A percentile compares a stretch with the other conserved stretches of the same genome.
Conservation (phyloP, 2,888 invertebrate genomes). For the Iphiclides podalirius region DNA sequence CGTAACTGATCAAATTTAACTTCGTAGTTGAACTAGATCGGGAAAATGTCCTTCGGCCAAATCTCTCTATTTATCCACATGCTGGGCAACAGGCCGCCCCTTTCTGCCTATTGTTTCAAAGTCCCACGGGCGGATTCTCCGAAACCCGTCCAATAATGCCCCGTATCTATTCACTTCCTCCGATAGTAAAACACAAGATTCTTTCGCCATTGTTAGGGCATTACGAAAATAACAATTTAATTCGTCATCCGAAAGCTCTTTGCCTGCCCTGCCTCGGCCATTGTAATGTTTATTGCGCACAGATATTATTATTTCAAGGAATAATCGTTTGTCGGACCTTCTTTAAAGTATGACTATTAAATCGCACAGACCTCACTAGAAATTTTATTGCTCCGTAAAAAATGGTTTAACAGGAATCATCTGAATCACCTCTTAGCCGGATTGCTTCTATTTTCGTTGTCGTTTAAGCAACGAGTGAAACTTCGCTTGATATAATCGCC, state of each 20-base stretch:
- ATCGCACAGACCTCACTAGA: constrained; percentile 10
- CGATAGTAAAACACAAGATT: constrained; percentile 65
- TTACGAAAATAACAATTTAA: constrained; percentile 68
- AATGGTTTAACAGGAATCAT: constrained; percentile 7
- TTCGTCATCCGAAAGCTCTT: constrained; percentile 58
- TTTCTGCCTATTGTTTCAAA: constrained; percentile 56
- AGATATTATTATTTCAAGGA: constrained; percentile 46
- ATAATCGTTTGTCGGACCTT: constrained; percentile 40
- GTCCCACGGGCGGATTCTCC: constrained; percentile 50
- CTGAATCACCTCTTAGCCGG: too few relatives aligned
- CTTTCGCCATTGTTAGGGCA: constrained; percentile 61
- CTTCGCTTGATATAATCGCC: too few relatives aligned
- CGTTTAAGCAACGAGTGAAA: too few relatives aligned
- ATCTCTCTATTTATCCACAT: constrained; percentile 35
- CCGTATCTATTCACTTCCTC: constrained; percentile 73
- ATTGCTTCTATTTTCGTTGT: too few relatives aligned
- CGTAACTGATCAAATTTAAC: too few relatives aligned
- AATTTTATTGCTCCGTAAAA: constrained; percentile 14
- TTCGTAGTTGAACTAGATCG: too few relatives aligned
- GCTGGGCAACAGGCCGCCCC: constrained; percentile 47
- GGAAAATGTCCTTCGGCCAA: too few relatives aligned
- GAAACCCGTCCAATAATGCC: constrained; percentile 56
- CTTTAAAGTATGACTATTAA: constrained; percentile 4
- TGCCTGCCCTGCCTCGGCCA: constrained; percentile 40
- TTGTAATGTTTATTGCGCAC: constrained; percentile 63